A percentile compares a stretch with the other conserved stretches of the same genome.
Conservation (phyloP, 2,888 invertebrate genomes). For the Drosophila longiperda region DNA sequence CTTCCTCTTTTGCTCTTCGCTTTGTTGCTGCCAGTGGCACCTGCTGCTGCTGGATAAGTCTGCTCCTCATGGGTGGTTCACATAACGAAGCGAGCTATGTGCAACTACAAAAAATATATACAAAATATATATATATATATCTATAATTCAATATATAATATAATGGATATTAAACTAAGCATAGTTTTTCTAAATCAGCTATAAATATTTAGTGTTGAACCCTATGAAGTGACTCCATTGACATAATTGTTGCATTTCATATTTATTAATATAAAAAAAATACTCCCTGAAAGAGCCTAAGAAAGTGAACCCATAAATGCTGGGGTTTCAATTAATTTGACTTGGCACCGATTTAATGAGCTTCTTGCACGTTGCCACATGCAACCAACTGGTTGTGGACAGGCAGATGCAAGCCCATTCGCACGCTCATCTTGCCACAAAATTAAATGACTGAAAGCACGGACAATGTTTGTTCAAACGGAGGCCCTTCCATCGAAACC, state of each 20-base stretch:
- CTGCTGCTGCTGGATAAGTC: slow-evolving; percentile 32
- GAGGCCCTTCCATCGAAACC: neutral
- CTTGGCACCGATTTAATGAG: slow-evolving; percentile 36
- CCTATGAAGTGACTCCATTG: neutral
- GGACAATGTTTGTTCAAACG: slow-evolving; percentile 7
- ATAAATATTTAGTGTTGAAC: neutral
- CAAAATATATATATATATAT: neutral
- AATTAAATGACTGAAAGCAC: slow-evolving; percentile 36
- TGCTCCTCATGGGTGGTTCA: slow-evolving; percentile 42
- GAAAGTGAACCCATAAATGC: neutral
- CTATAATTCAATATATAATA: neutral
- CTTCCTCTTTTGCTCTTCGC: neutral
- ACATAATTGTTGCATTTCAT: neutral
- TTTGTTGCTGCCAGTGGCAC: slow-evolving; percentile 12
- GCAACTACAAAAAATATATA: slow-evolving; percentile 26
- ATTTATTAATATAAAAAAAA: neutral
- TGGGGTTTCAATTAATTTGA: slow-evolving; percentile 7
- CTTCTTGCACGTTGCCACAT: slow-evolving; percentile 21
- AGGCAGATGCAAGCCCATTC: slow-evolving; percentile 15
- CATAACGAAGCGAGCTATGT: slow-evolving; percentile 39
- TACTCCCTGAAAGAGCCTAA: neutral
- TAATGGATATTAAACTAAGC: no score
- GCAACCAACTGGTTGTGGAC: slow-evolving; percentile 7
- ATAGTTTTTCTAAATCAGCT: neutral
- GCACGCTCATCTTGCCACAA: slow-evolving; percentile 39